Percentiles rank a stretch among this genome's conserved stretches.
phyloP scores from a whole-genome alignment of 2,113 vertebrate species.

The Taxidea taxus region DNA sequence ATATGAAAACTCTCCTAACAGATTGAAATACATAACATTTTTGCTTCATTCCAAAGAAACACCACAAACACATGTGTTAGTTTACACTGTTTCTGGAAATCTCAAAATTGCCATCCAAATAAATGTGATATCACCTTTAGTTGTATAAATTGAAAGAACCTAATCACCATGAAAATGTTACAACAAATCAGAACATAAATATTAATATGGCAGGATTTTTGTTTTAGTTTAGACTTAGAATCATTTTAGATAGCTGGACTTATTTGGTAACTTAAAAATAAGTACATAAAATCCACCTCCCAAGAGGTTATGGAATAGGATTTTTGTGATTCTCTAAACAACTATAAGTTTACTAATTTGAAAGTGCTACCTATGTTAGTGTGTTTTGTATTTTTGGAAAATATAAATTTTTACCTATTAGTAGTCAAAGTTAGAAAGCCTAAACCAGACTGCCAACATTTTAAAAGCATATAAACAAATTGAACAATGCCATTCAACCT shows the following conservation, averaged over 20 bases:
- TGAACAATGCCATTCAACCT: background rate
- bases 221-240: slow-evolving; percentile 33
- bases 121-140: background rate
- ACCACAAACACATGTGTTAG: background rate
- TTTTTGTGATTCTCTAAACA: slow-evolving; percentile 10
- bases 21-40: background rate
- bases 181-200: background rate
- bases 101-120: slow-evolving; percentile 15
- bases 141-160: background rate
- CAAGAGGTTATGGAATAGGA: background rate
- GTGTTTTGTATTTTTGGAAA: slow-evolving; percentile 15
- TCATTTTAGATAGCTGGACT: background rate
- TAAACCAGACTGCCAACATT: slow-evolving; percentile 30
- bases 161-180: background rate
- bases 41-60: background rate
- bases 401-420: slow-evolving; percentile 15
- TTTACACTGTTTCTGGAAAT: background rate
- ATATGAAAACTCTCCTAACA: slow-evolving; percentile 15
- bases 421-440: background rate
- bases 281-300: background rate
- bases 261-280: slow-evolving; percentile 9
- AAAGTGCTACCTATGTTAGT: background rate
- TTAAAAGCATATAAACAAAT: background rate
- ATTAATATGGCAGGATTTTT: background rate
- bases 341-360: background rate